A percentile compares a stretch with the other conserved stretches of the same genome.
Conservation (phyloP, 2,888 invertebrate species). For the Agonopterix alstromeriana region DNA sequence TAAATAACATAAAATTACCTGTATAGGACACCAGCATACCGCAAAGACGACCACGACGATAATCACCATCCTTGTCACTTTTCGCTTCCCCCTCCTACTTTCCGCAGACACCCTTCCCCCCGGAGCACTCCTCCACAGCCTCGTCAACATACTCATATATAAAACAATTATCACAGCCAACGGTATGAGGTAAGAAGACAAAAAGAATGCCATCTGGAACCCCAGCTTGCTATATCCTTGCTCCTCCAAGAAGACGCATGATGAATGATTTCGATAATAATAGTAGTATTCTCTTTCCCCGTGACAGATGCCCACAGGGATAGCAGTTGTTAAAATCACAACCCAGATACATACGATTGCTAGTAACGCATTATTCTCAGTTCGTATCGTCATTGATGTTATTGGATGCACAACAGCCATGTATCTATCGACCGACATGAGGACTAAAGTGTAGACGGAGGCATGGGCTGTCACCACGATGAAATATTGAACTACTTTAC, state of each 20-base stretch:
- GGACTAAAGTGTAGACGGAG: conserved; percentile 93
- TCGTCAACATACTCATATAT: conserved; percentile 92
- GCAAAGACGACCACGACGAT: conserved; percentile 95
- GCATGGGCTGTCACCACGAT: conserved; percentile 95
- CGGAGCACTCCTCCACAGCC: conserved; percentile 90
- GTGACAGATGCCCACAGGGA: conserved; percentile 86
- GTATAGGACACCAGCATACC: conserved; percentile 95
- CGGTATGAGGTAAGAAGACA: conserved; percentile 92
- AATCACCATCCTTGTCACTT: conserved; percentile 94
- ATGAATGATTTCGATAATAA: conserved; percentile 79
- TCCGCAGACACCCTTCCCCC: conserved; percentile 90
- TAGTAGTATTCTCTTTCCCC: conserved; percentile 83
- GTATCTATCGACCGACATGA: conserved; percentile 95
- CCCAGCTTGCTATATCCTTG: conserved; percentile 77
- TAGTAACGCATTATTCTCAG: conserved; percentile 86
- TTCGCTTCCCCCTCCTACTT: conserved; percentile 87
- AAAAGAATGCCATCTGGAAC: conserved; percentile 89
- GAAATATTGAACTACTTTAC: conserved; percentile 93
- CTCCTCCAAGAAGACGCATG: conserved; percentile 81
- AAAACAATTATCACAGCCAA: conserved; percentile 90
- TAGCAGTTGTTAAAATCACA: conserved; percentile 85
- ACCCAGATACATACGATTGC: conserved; percentile 90
- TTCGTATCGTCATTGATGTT: conserved; percentile 89
- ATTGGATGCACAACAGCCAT: conserved; percentile 96
- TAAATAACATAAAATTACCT: conserved; percentile 70